Base-by-base conservation (phyloP, 2,113 vertebrate genomes). In the Anguilla rostrata region DNA sequence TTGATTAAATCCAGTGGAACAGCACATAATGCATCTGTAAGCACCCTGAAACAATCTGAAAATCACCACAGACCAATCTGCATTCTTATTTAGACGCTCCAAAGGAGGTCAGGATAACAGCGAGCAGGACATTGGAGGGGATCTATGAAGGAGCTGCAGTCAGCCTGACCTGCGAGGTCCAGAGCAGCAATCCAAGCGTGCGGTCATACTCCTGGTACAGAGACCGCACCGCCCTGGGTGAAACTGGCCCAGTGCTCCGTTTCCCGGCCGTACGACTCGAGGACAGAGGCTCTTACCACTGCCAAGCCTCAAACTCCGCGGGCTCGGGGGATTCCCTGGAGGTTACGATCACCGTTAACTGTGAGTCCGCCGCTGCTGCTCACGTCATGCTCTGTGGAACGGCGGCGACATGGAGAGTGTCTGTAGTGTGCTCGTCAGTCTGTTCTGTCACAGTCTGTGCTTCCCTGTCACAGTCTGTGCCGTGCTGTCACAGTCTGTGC, bases 11-110 rank as follows among this genome's bases (percentile, higher is more conserved):
- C 9, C 7, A 53, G 49, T 2, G 49, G 5, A 14, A 14, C 49
- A 53, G 49, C 12, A 11, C 49, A 53, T 14, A 53, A 14, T 46
- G 43, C 83, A 3, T 80, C 84, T 34, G 57, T 87, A 79, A 87
- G 66, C 71, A 80, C 63, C 15, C 34, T 34, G 34, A 34, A 66
- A 1, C 1, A 5, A 34, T 34, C 34, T 34, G 34, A 0, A 34
- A 22, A 14, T 75, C n/a, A 75, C 71, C 3, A n/a, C 4, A 29
- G 71, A 75, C n/a, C 0, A 34, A 34, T 34, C 5, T 0, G 5
- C n/a, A 8, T 34, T 2, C 89, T 20, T 85, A 87, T 89, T 84
- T 89, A 95, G 95, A 93, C 90, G 2, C 0, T 0, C 93, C 95
- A 11, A 84, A 84, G 26, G 0, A 0, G 18, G 91, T 94, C 14